Evolutionary conservation across 2,797 vertebrate species (phyloP), one percentile per base, ranked within the genome.

Genomic region (Diplodus puntazzo): DNA sequence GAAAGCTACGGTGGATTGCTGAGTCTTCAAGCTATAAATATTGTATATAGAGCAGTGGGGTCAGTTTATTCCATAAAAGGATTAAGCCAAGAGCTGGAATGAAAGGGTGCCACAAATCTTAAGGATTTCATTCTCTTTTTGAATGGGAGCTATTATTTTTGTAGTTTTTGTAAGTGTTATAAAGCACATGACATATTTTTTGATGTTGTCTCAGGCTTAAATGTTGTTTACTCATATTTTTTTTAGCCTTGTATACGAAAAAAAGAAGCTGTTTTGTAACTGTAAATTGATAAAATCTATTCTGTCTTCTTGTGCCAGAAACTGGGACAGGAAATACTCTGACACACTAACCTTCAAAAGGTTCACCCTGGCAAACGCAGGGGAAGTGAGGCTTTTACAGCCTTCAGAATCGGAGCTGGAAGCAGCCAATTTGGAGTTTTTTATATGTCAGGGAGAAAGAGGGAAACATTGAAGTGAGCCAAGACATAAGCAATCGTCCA

Each of bases 191-290:
- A 73, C 69, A 75, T 89, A 78, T 88, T 92, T 90, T 76, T 83
- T 87, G 3, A 89, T 89, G 85, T 89, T 91, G 79, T 93, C 92
- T 94, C 92, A 93, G 90, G 90, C 92, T 87, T 85, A 79, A 84
- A 89, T 27, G 48, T 84, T 74, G 87, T 92, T 90, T 91, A 89
- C 87, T 88, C 55, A 60, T 52, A 70, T 58, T 74, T 84, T 80
- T 84, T 84, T 79, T 75, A 79, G 84, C 87, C 85, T 89, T 76
- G 55, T 81, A 81, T 86, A 91, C 76, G 34, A 83, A 78, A 78
- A 84, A 83, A 86, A 73, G 59, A 86, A 82, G 72, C 70, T 49
- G 34, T 87, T 84, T 83, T 84, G 68, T 87, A 71, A 73, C 62
- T 88, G 79, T 86, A 83, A 84, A 87, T 18, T 69, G 64, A 74